Conservation (phyloP, 2,888 invertebrate species). For the Apodemia duryi region DNA sequence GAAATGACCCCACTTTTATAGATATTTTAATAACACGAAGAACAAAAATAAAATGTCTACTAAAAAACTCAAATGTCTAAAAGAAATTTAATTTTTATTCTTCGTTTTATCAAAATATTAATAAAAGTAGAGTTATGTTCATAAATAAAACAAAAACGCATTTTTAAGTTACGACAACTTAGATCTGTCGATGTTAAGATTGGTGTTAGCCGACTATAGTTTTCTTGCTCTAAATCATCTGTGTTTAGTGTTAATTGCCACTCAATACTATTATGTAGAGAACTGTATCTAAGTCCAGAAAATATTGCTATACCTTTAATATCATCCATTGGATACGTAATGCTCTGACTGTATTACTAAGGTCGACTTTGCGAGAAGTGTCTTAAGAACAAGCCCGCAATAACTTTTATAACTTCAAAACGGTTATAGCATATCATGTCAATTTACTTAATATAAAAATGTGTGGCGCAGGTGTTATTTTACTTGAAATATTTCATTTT, state of each 20-base stretch:
- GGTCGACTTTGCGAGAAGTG: not conserved
- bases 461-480: not conserved
- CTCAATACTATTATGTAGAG: not conserved
- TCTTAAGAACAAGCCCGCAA: not conserved
- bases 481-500: not conserved
- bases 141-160: no score
- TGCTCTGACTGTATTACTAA: not conserved
- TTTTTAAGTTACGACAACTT: no score
- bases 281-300: slow-evolving; percentile 7
- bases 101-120: no score
- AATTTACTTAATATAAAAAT: slow-evolving; percentile 1
- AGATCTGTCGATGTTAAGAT: no score
- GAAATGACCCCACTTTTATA: no score
- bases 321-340: slow-evolving; percentile 5
- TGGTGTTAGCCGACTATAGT: not conserved
- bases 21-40: no score
- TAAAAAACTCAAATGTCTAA: no score
- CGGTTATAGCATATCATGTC: slow-evolving; percentile 3
- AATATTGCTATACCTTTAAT: slow-evolving; percentile 11
- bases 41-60: no score
- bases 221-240: not conserved
- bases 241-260: not conserved
- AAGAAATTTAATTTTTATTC: no score
- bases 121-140: no score
- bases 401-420: slow-evolving; percentile 5